phyloP scores from a whole-genome alignment of 2,888 invertebrate genomes.

The Chironomus tentans region DNA sequence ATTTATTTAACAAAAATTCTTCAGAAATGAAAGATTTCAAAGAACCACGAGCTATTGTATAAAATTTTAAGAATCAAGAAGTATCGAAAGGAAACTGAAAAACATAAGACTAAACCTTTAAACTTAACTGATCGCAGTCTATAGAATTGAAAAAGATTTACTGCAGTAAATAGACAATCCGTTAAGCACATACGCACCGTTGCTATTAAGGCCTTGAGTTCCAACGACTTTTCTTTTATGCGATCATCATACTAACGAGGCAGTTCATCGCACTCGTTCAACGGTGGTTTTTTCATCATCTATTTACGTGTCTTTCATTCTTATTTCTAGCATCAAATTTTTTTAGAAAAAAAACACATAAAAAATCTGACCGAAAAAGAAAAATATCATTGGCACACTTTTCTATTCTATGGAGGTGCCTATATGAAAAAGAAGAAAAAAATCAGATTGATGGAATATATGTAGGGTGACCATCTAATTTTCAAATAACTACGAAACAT shows the following conservation, averaged over 20 bases:
- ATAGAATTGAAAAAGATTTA: neutral
- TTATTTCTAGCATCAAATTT: neutral
- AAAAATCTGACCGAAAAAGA: neutral
- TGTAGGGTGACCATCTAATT: too few relatives aligned
- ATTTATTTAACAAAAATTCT: neutral
- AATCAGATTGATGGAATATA: too few relatives aligned
- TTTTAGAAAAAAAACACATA: neutral
- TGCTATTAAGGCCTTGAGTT: neutral
- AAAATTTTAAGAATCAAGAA: neutral
- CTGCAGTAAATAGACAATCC: neutral
- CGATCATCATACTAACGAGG: conserved; percentile 9
- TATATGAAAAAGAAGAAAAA: too few relatives aligned
- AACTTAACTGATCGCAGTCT: neutral
- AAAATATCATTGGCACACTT: conserved; percentile 12
- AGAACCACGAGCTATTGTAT: neutral
- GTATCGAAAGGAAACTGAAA: too few relatives aligned
- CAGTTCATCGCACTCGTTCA: conserved; percentile 23
- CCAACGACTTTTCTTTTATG: conserved; percentile 13
- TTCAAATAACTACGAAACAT: too few relatives aligned
- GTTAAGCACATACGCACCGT: conserved; percentile 1
- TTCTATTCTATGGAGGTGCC: neutral
- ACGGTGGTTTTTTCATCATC: conserved; percentile 15
- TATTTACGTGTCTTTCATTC: neutral
- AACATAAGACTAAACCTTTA: neutral
- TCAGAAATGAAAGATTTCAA: neutral